Percentiles rank a stretch among this genome's conserved stretches.
Evolutionary conservation across 1,140 invertebrate genomes (phyloP).

Genomic region (Caenorhabditis briggsae): DNA sequence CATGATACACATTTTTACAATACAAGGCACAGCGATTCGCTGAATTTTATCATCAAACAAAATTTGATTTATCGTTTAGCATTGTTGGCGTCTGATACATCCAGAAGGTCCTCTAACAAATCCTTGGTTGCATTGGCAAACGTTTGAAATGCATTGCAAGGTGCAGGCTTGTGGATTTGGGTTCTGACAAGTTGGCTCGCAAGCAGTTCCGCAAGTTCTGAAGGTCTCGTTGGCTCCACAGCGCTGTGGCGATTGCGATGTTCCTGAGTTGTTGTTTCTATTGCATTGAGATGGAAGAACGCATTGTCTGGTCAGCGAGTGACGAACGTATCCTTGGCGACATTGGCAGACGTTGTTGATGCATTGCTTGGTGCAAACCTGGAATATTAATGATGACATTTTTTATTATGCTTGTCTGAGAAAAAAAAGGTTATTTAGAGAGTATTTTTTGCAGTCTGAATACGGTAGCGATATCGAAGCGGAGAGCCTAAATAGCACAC

Average conservation of each 20-base stretch:
- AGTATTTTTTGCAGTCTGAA: too few relatives aligned
- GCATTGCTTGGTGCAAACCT: slow-evolving; percentile 32
- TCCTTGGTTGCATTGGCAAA: slow-evolving; percentile 15
- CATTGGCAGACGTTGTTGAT: slow-evolving; percentile 30
- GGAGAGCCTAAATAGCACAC: too few relatives aligned
- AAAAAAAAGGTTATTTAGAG: too few relatives aligned
- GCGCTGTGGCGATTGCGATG: background rate
- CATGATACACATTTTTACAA: slow-evolving; percentile 22
- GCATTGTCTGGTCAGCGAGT: background rate
- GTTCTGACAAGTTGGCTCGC: slow-evolving; percentile 6
- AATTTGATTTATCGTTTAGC: background rate
- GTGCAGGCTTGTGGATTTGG: slow-evolving; percentile 5
- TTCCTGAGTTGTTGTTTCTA: background rate
- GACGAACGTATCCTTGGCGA: background rate
- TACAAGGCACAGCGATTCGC: background rate
- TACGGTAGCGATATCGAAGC: too few relatives aligned
- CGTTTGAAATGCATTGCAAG: slow-evolving; percentile 9
- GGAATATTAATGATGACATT: background rate
- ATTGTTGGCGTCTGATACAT: background rate
- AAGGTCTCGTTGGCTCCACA: background rate
- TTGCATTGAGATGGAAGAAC: background rate
- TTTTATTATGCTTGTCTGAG: too few relatives aligned
- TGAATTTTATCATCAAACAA: background rate
- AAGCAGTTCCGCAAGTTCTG: background rate
- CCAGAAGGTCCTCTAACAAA: slow-evolving; percentile 31